Evolutionary conservation across 1,140 invertebrate species (phyloP).

Genomic region (Colletes latitarsis): DNA sequence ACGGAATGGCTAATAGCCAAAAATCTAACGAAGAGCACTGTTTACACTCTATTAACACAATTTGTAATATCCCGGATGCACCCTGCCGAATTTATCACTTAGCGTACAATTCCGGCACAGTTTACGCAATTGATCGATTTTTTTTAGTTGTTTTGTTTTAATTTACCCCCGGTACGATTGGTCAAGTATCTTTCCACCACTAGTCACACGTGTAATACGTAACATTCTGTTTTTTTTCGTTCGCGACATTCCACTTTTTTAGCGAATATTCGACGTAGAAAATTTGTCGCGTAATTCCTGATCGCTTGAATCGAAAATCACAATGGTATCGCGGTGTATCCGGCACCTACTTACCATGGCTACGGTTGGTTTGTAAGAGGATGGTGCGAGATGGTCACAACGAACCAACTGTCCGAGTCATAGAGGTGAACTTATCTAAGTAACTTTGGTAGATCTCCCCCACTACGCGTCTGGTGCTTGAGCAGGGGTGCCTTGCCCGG

Average conservation of each 20-base stretch:
- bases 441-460: conserved; percentile 77
- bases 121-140: conserved; percentile 9
- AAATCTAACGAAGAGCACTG: conserved; percentile 46
- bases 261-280: not conserved
- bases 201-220: conserved; percentile 4
- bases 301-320: conserved; percentile 1
- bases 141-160: not conserved
- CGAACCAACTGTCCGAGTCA: conserved; percentile 79
- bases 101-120: conserved; percentile 21
- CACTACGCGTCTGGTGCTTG: conserved; percentile 65
- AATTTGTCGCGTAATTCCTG: not conserved
- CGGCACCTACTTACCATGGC: conserved; percentile 73
- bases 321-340: conserved; percentile 7
- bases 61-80: not conserved
- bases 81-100: conserved; percentile 42
- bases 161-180: conserved; percentile 13
- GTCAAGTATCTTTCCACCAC: conserved; percentile 17
- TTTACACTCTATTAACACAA: conserved; percentile 49
- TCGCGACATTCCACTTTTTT: conserved; percentile 15
- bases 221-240: conserved; percentile 1
- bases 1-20: conserved; percentile 11
- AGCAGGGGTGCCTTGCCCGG: conserved; percentile 74
- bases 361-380: conserved; percentile 71
- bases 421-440: conserved; percentile 80
- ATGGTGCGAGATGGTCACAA: conserved; percentile 78